Evolutionary conservation across 2,113 vertebrate genomes (phyloP).

Genomic region (Paramisgurnus dabryanus): DNA sequence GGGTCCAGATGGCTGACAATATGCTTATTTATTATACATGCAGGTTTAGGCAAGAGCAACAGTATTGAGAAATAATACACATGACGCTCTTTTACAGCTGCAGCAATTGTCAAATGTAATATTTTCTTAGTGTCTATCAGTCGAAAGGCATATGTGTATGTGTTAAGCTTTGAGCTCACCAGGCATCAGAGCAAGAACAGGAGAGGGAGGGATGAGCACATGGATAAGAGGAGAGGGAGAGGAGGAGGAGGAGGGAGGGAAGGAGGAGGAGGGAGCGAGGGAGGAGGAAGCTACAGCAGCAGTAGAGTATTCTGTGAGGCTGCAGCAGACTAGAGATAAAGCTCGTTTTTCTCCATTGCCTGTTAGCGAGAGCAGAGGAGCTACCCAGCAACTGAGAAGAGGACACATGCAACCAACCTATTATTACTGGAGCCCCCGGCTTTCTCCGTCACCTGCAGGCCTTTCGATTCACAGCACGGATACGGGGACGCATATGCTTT

Average conservation of each 20-base stretch:
- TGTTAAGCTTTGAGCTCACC: constrained; percentile 45
- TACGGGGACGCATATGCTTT: constrained; percentile 42
- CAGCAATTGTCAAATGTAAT: constrained; percentile 3
- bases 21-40: not conserved
- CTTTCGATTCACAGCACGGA: constrained; percentile 47
- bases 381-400: constrained; percentile 50
- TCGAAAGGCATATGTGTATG: not conserved
- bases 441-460: constrained; percentile 63
- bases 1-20: not conserved
- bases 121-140: not conserved
- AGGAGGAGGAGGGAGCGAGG: constrained; percentile 47
- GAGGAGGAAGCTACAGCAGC: constrained; percentile 54
- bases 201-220: constrained; percentile 56
- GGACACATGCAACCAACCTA: constrained; percentile 49
- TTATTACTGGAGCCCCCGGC: constrained; percentile 63
- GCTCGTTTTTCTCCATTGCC: constrained; percentile 62
- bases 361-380: constrained; percentile 54
- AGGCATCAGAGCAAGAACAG: constrained; percentile 24
- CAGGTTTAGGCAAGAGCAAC: not conserved
- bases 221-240: constrained; percentile 62
- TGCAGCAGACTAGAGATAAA: constrained; percentile 75
- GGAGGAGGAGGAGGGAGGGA: constrained; percentile 49
- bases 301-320: constrained; percentile 70
- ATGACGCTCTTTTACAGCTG: not conserved
- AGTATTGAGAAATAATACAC: not conserved